Evolutionary conservation across 2,888 invertebrate genomes (phyloP), one percentile per base, ranked within the genome.

Genomic region (Blastobasis lacticolella): DNA sequence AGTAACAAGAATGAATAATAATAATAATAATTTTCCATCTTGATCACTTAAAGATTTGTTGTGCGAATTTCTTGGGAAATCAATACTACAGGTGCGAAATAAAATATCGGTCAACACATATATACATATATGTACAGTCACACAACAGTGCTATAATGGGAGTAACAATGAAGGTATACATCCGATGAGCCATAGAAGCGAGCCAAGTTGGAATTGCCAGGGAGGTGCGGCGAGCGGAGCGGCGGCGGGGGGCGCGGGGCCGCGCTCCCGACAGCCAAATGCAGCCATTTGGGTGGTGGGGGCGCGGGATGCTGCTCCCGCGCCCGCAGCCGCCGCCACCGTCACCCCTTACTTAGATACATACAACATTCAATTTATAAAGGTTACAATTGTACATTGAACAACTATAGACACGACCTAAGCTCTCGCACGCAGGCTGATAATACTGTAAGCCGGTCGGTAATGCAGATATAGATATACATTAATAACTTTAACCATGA

Each of bases 61-160:
- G 23, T 23, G 23, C 23, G 23, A 23, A 23, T 2, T 23, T 2
- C 23, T 23, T 23, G 23, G 23, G 23, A 3, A 23, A 23, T 23
- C 23, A 23, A 23, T 23, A 23, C 23, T 23, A 23, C 9, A 42
- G 42, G 43, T 38, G 10, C n/a, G 9, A 55, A 86, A 82, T 81
- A 54, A 85, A 85, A 84, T 57, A 74, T 63, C 51, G 61, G 65
- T 81, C 69, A 88, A 88, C 88, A 87, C 87, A 87, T 86, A 86
- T 87, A 86, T 88, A 40, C 23, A 40, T 42, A 86, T 87, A 86
- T 87, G 87, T 87, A 87, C 85, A 83, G 77, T 75, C 86, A 82
- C 79, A 82, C 79, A 87, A 88, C 87, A 87, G 87, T 87, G 87
- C 83, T 72, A 75, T 83, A 78, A 75, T 74, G 66, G 78, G 75